Conservation (phyloP, 2,113 vertebrate genomes). For the Ornithorhynchus anatinus region DNA sequence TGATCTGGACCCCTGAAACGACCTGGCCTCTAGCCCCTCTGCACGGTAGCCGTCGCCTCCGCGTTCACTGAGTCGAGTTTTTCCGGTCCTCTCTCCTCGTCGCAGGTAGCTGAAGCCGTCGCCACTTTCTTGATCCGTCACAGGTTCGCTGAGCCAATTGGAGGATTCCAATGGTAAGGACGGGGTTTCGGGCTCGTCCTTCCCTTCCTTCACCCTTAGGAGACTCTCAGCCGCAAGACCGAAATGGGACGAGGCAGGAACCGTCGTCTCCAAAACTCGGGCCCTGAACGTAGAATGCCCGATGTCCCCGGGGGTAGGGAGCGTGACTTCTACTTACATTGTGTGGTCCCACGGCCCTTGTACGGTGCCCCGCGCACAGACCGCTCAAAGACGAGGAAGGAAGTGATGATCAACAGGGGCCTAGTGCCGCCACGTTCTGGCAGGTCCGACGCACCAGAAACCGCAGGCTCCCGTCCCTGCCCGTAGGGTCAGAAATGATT, state of each 20-base stretch:
- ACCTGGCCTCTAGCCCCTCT: background rate
- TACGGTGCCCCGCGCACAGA: background rate
- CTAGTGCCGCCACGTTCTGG: too few relatives aligned
- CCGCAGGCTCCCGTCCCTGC: too few relatives aligned
- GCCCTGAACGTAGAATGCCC: background rate
- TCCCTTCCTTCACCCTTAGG: background rate
- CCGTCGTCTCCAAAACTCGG: background rate
- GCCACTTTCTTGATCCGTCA: conserved; percentile 96
- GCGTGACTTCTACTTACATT: background rate
- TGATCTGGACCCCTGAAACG: background rate
- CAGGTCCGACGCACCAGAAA: too few relatives aligned
- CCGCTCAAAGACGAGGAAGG: background rate
- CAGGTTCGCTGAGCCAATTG: conserved; percentile 93
- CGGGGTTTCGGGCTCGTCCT: background rate
- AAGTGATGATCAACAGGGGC: too few relatives aligned
- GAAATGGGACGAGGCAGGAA: too few relatives aligned
- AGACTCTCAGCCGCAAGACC: background rate
- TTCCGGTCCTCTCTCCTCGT: background rate
- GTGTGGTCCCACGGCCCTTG: background rate
- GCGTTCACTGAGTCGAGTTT: background rate
- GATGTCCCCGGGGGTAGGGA: background rate
- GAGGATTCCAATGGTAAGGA: conserved; percentile 93
- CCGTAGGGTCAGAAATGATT: too few relatives aligned
- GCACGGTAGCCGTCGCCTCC: background rate
- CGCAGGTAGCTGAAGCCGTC: conserved; percentile 93